Conservation (phyloP, 2,113 vertebrate genomes). For the Camelus dromedarius region DNA sequence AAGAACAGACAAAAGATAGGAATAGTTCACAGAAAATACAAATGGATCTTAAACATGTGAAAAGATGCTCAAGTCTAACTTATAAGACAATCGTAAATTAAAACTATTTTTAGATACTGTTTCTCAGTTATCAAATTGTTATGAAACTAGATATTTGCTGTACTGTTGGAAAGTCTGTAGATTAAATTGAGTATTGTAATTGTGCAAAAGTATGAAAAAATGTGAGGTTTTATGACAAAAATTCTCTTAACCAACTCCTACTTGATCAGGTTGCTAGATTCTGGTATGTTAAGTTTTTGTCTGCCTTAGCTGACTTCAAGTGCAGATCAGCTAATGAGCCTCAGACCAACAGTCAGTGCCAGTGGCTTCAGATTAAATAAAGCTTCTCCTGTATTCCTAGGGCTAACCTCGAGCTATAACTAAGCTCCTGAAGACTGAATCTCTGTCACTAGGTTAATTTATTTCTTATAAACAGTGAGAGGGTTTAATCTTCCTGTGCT, state of each 20-base stretch:
- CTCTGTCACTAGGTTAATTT: not conserved
- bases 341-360: not conserved
- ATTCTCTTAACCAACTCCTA: not conserved
- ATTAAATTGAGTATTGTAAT: not conserved
- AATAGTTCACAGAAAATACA: not conserved
- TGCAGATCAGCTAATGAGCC: not conserved
- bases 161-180: not conserved
- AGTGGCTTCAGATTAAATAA: not conserved
- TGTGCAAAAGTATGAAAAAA: slow-evolving; percentile 31
- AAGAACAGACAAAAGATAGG: not conserved
- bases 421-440: not conserved
- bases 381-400: not conserved
- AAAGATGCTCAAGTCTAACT: not conserved
- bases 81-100: not conserved
- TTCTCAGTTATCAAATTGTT: not conserved
- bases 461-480: not conserved
- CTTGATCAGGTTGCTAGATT: not conserved
- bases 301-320: not conserved
- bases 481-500: slow-evolving; percentile 7
- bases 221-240: not conserved
- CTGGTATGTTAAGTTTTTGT: not conserved
- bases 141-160: not conserved
- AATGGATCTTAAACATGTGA: not conserved
- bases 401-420: not conserved
- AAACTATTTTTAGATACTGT: not conserved